These are phyloP conservation scores for Rhamphomyia laevipes DNA, from an alignment of 2,888 invertebrate genomes.

Conservation along the genomic window DNA sequence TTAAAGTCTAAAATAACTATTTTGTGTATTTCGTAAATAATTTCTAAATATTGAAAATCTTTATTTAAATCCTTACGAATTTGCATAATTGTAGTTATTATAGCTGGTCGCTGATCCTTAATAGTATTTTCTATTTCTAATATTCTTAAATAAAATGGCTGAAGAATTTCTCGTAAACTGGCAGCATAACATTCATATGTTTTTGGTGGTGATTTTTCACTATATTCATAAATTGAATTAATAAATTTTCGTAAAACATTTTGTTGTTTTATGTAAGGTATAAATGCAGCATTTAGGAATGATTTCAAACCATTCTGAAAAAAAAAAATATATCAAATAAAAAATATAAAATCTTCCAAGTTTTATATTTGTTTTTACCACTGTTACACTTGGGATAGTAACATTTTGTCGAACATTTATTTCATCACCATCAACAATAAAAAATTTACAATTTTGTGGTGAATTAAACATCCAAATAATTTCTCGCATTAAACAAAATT, in stretches of 20 bases:
- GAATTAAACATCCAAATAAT: slow-evolving; percentile 33
- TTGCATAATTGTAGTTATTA: slow-evolving; percentile 34
- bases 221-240: slow-evolving; percentile 23
- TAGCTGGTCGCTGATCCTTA: slow-evolving; percentile 33
- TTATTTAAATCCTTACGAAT: slow-evolving; percentile 30
- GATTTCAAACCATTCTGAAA: slow-evolving; percentile 21
- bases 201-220: slow-evolving; percentile 27
- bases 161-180: slow-evolving; percentile 33
- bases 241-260: slow-evolving; percentile 33
- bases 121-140: slow-evolving; percentile 33
- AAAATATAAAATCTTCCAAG: background rate
- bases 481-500: slow-evolving; percentile 31
- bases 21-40: slow-evolving; percentile 35
- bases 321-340: background rate
- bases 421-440: slow-evolving; percentile 17
- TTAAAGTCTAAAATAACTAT: slow-evolving; percentile 30
- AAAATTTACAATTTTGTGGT: slow-evolving; percentile 28
- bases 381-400: slow-evolving; percentile 26
- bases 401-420: slow-evolving; percentile 24
- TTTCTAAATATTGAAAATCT: slow-evolving; percentile 29
- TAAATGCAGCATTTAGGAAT: slow-evolving; percentile 22
- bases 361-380: slow-evolving; percentile 20
- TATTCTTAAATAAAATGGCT: slow-evolving; percentile 31
- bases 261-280: slow-evolving; percentile 27
- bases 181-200: slow-evolving; percentile 41